Conservation (phyloP, 2,888 invertebrate species). For the Agrotis puta region DNA sequence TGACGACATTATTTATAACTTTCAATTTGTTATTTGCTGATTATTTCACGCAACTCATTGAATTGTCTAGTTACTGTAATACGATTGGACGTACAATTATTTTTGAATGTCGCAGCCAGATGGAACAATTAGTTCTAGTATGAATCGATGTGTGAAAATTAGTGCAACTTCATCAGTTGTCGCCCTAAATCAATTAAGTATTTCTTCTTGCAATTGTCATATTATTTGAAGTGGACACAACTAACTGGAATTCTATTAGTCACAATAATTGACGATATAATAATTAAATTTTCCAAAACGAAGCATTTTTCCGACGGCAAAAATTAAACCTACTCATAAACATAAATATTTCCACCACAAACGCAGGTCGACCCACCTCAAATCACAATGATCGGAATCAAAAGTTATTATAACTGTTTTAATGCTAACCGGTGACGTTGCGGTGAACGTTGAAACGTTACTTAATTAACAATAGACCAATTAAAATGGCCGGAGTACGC, state of each 20-base stretch:
- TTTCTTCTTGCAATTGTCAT: slow-evolving; percentile 7
- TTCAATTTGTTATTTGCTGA: slow-evolving; percentile 72
- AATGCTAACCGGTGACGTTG: slow-evolving; percentile 81
- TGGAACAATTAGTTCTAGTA: slow-evolving; percentile 39
- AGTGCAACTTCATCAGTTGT: neutral
- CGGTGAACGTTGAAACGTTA: slow-evolving; percentile 86
- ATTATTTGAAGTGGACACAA: neutral
- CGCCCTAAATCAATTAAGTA: neutral
- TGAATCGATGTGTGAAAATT: slow-evolving; percentile 15
- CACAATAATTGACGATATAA: neutral
- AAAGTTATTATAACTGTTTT: slow-evolving; percentile 79
- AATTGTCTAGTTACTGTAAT: slow-evolving; percentile 58
- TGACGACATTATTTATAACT: slow-evolving; percentile 76
- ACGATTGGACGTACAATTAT: slow-evolving; percentile 48
- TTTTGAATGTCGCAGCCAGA: slow-evolving; percentile 30
- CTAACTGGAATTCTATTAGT: neutral
- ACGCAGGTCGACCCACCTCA: slow-evolving; percentile 46
- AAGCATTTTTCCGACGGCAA: neutral
- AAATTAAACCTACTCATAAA: slow-evolving; percentile 8
- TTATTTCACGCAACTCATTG: slow-evolving; percentile 59
- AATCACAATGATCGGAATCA: slow-evolving; percentile 71
- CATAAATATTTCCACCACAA: slow-evolving; percentile 8
- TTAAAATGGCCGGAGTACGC: slow-evolving; percentile 85
- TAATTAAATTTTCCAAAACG: neutral
- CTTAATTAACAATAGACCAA: slow-evolving; percentile 91